Base-by-base conservation (phyloP, 1,140 invertebrate genomes). In the Eumeta japonica region DNA sequence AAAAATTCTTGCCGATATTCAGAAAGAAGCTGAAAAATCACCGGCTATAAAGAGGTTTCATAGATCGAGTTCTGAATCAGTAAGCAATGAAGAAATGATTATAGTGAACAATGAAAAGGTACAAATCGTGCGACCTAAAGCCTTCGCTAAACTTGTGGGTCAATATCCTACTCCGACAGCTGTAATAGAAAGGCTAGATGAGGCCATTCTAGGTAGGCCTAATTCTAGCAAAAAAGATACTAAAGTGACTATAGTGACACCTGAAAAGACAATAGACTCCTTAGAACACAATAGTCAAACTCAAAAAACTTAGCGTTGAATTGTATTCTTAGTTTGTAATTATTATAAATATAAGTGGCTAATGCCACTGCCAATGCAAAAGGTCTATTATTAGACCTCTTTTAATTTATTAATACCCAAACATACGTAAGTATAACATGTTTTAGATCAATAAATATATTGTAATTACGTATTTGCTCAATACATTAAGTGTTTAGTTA, bases 1-100 rank as follows among this genome's bases (percentile, higher is more conserved):
- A 15, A 50, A 54, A 44, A 45, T 52, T n/a, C 55, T 65, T 27
- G 27, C 48, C 10, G 35, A 44, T 5, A 39, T 52, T 33, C 16
- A 55, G 7, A 51, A 44, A 35, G 58, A 55, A n/a, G 30, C 20
- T 1, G 55, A 56, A 52, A 45, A 43, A 13, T 37, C 42, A 14
- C 37, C 52, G 7, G 55, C 65, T 12, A 50, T 65, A 0, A 58
- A 46, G 48, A 55, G 67, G 41, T 60, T 70, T 40, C 66, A 73
- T 19, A 56, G 67, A 51, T 73, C 68, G 3, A 73, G 65, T 37
- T 58, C 53, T n/a, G 68, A 70, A 46, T 58, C 34, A 37, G n/a
- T n/a, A n/a, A 28, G 28, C 16, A 40, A 51, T 3, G 58, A 55
- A 48, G 63, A 72, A 45, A 57, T 63, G 41, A 36, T 48, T 18